These are phyloP conservation scores for Anolis apletophallus DNA, from an alignment of 2,797 vertebrate species.

Conservation along the genomic window DNA sequence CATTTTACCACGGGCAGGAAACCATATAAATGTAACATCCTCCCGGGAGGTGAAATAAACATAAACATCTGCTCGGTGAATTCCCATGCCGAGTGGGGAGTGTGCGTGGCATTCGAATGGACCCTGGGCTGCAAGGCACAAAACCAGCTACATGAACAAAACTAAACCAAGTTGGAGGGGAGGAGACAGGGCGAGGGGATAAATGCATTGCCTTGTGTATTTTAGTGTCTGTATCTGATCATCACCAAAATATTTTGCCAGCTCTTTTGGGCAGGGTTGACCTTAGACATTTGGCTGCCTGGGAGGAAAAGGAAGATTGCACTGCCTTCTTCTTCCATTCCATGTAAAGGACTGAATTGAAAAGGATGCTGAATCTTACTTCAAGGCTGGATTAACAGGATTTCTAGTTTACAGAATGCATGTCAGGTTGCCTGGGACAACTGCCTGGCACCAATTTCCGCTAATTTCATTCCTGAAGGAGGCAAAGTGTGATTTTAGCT, in stretches of 20 bases:
- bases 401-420: too few species aligned
- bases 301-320: background rate
- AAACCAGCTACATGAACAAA: background rate
- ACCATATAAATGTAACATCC: slow-evolving; percentile 48
- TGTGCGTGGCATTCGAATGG: background rate
- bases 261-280: background rate
- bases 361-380: background rate
- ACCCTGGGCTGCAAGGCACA: slow-evolving; percentile 25
- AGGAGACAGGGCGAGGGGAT: fast-evolving
- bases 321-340: background rate
- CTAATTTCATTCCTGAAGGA: too few species aligned
- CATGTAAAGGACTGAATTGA: background rate
- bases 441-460: too few species aligned
- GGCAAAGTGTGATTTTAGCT: too few species aligned
- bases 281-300: background rate
- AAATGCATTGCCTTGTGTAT: slow-evolving; percentile 24
- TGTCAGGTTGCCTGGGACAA: too few species aligned
- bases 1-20: slow-evolving; percentile 47
- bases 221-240: background rate
- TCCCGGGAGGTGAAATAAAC: slow-evolving; percentile 49
- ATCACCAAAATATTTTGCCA: background rate
- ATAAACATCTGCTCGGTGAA: slow-evolving; percentile 47
- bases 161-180: background rate
- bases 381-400: too few species aligned
- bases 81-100: slow-evolving; percentile 27